These are phyloP conservation scores for Halcyon chelicuti DNA, from an alignment of 2,797 vertebrate species.

Conservation along the genomic window DNA sequence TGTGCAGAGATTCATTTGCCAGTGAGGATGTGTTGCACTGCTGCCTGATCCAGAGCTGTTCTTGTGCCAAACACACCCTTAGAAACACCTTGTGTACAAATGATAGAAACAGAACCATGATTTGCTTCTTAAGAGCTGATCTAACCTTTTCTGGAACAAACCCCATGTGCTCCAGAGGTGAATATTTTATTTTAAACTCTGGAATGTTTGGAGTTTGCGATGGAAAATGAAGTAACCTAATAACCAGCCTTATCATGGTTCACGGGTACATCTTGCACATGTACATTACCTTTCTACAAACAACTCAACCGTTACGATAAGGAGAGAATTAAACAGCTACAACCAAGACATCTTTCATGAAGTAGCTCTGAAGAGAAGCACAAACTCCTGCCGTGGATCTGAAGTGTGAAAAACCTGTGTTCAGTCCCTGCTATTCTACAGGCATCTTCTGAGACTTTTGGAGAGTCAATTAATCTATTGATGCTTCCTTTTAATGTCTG, in stretches of 20 bases:
- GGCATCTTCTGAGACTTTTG: neutral
- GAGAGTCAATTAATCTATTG: neutral
- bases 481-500: neutral
- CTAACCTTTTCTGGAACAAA: constrained; percentile 2
- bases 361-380: neutral
- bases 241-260: neutral
- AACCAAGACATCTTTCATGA: neutral
- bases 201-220: neutral
- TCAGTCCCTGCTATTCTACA: neutral
- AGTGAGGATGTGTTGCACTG: neutral
- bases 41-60: neutral
- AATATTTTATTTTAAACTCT: constrained; percentile 16
- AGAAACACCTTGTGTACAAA: neutral
- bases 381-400: neutral
- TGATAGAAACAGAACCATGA: neutral
- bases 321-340: neutral
- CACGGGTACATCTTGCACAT: neutral
- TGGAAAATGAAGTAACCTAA: neutral
- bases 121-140: neutral
- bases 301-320: neutral
- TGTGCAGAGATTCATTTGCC: neutral
- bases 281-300: neutral
- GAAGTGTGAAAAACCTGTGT: neutral
- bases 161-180: neutral
- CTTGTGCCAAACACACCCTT: neutral